Percentiles rank a stretch among this genome's conserved stretches.
Evolutionary conservation across 2,113 vertebrate species (phyloP).

Genomic region (Condylura cristata): DNA sequence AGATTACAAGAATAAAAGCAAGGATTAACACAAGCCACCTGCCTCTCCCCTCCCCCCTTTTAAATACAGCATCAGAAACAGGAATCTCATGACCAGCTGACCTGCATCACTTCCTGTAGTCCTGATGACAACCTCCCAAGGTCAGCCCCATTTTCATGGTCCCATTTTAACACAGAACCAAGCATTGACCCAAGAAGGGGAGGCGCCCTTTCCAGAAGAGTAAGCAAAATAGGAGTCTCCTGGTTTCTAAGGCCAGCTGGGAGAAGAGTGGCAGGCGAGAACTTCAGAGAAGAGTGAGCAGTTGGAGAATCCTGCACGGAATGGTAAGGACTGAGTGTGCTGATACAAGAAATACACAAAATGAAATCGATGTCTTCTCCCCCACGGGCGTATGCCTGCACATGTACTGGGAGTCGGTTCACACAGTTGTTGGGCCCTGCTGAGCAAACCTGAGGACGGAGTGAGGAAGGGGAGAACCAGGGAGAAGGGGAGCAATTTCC

Average conservation of each 20-base stretch:
- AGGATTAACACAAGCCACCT: background rate
- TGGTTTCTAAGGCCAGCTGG: background rate
- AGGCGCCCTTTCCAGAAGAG: background rate
- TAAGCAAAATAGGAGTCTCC: background rate
- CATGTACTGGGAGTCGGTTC: no score
- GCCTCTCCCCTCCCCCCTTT: fast-evolving
- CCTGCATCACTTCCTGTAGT: background rate
- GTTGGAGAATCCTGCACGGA: background rate
- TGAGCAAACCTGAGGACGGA: background rate
- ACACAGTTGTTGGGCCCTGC: background rate
- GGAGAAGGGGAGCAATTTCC: background rate
- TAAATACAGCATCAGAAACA: background rate
- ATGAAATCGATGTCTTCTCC: background rate
- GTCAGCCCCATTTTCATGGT: background rate
- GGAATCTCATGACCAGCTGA: background rate
- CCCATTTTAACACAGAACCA: background rate
- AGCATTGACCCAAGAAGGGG: background rate
- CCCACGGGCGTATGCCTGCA: no score
- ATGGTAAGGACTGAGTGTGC: background rate
- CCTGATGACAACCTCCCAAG: background rate
- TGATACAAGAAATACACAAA: background rate
- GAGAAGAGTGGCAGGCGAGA: background rate
- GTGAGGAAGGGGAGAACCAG: background rate
- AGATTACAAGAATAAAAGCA: background rate
- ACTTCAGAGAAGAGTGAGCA: background rate